Evolutionary conservation across 2,113 vertebrate genomes (phyloP).

Genomic region (Leucoraja erinaceus): DNA sequence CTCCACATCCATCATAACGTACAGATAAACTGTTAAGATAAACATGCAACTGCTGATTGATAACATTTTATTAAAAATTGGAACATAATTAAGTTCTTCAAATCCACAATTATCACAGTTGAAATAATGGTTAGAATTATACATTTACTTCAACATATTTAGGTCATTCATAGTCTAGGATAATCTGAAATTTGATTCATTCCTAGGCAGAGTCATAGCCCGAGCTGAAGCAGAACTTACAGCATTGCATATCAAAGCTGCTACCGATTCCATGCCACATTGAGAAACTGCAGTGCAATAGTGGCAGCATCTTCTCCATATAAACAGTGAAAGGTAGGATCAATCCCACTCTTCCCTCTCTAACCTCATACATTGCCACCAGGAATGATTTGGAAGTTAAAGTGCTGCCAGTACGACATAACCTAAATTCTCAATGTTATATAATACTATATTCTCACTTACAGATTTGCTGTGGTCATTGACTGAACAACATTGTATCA

Average conservation of each 20-base stretch:
- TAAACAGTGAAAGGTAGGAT: not conserved
- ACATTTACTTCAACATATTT: not conserved
- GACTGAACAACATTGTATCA: not conserved
- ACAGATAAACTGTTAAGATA: not conserved
- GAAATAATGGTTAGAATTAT: not conserved
- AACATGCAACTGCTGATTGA: not conserved
- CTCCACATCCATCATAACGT: no score
- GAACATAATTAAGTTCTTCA: not conserved
- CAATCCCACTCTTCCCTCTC: not conserved
- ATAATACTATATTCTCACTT: not conserved
- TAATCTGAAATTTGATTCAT: not conserved
- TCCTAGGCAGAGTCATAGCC: not conserved
- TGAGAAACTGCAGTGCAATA: not conserved
- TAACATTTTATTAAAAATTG: constrained; percentile 25
- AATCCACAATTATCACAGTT: no score
- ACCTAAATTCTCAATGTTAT: not conserved
- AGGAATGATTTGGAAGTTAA: not conserved
- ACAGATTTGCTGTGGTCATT: not conserved
- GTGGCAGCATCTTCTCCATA: not conserved
- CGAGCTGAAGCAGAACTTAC: not conserved
- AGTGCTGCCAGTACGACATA: not conserved
- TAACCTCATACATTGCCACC: no score
- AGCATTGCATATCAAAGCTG: not conserved
- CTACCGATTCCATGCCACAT: not conserved
- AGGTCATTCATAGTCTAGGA: not conserved